Evolutionary conservation across 2,888 invertebrate species (phyloP).

Genomic region (Eulithis prunata): DNA sequence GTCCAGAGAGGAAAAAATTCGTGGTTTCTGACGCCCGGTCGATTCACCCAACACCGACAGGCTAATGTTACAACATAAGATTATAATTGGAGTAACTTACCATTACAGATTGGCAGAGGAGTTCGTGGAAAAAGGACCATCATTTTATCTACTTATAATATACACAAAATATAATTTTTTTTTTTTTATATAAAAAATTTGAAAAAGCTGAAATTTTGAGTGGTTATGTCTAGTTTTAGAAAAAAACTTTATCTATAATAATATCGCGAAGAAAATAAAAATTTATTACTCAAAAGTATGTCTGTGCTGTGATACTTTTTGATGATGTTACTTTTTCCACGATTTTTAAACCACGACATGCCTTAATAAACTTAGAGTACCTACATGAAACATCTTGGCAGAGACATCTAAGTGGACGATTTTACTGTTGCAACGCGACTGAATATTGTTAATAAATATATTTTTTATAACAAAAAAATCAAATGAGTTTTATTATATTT

Average conservation of each 20-base stretch:
- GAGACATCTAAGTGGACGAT: neutral
- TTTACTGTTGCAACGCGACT: conserved; percentile 46
- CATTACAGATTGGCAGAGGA: conserved; percentile 21
- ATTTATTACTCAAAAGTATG: neutral
- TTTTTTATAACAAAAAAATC: too few relatives aligned
- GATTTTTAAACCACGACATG: conserved; percentile 11
- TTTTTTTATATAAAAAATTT: too few relatives aligned
- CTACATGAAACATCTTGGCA: conserved; percentile 17
- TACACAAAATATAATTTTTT: too few relatives aligned
- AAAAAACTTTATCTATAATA: too few relatives aligned
- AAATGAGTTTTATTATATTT: too few relatives aligned
- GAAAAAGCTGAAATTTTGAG: too few relatives aligned
- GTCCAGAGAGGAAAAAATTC: conserved; percentile 81
- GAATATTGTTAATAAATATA: conserved; percentile 2
- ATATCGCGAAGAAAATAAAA: too few relatives aligned
- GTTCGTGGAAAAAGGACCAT: neutral
- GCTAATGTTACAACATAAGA: conserved; percentile 63
- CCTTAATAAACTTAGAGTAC: neutral
- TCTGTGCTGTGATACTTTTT: neutral
- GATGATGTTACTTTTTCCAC: neutral
- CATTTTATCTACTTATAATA: too few relatives aligned
- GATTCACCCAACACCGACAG: conserved; percentile 80
- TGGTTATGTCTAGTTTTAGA: too few relatives aligned
- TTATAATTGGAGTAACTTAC: conserved; percentile 43
- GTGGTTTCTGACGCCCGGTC: conserved; percentile 77